Evolutionary conservation across 2,888 invertebrate species (phyloP).

Genomic region (Marasmarcha lunaedactyla): DNA sequence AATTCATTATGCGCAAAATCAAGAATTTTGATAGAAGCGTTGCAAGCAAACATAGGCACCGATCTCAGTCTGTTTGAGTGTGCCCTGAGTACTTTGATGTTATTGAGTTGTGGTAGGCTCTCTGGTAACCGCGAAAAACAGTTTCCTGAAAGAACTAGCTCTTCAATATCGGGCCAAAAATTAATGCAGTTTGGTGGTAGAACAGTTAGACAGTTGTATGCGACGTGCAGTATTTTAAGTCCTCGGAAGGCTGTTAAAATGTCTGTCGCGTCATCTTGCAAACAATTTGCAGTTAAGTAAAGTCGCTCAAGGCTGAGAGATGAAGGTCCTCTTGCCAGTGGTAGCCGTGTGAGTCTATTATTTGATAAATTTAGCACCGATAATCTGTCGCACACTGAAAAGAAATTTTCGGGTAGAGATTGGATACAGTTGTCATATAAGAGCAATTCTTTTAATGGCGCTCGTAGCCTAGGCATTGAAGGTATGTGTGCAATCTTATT

Average conservation of each 20-base stretch:
- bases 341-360: constrained; percentile 79
- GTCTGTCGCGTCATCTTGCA: constrained; percentile 77
- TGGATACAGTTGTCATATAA: constrained; percentile 84
- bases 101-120: constrained; percentile 77
- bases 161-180: constrained; percentile 84
- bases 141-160: constrained; percentile 86
- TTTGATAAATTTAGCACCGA: constrained; percentile 82
- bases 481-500: constrained; percentile 81
- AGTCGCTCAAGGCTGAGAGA: constrained; percentile 75
- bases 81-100: constrained; percentile 80
- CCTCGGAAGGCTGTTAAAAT: constrained; percentile 74
- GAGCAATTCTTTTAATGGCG: constrained; percentile 78
- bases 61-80: constrained; percentile 84
- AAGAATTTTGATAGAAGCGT: constrained; percentile 79
- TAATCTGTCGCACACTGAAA: constrained; percentile 74
- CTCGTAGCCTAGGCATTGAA: constrained; percentile 72
- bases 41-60: constrained; percentile 82
- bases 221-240: constrained; percentile 78
- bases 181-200: constrained; percentile 80
- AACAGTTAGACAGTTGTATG: constrained; percentile 81
- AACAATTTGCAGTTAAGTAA: constrained; percentile 81
- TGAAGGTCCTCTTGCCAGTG: constrained; percentile 71
- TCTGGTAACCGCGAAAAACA: constrained; percentile 81
- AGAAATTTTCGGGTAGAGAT: constrained; percentile 81
- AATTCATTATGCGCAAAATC: constrained; percentile 89